Base-by-base conservation (phyloP, 2,113 vertebrate genomes). In the Origma solitaria region DNA sequence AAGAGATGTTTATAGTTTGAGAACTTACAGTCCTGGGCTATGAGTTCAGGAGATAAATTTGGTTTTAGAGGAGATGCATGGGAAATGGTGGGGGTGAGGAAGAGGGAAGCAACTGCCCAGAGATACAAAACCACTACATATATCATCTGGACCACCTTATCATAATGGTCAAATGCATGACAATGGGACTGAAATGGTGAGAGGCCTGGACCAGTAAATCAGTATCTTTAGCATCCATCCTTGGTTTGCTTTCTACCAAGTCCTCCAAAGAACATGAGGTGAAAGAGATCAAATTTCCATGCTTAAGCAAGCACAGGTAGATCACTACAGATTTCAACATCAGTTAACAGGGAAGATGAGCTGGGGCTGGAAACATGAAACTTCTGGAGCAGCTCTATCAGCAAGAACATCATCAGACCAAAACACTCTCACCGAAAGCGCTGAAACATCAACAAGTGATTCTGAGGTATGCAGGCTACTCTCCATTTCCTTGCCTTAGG, bases 301-400 rank as follows among this genome's bases (percentile, higher is more conserved):
- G 54, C 82, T 94, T 83, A 93, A 81, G 79, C 54, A 95, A 86
- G 82, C 79, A 80, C 68, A 73, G 64, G 82, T 92, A 88, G 91
- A 93, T 88, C 68, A 35, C 95, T 44, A 92, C 88, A 93, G 94
- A 90, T 88, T 93, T 94, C 90, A 93, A 93, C 90, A 92, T 40
- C 80, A 97, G 86, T 92, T 86, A 96, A 94, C 72, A 90, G 68
- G 79, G 64, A 94, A 93, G 80, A 90, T 60, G 92, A 96, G 94
- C 94, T 75, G 47, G 8, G 22, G 2, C 72, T 65, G 79, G 95
- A 90, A 97, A 95, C 70, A 28, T 53, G 92, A 96, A 66, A 64
- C 96, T 70, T 92, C 37, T 24, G 24, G 68, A 86, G 76, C 54
- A 54, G 71, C 75, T 49, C 13, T 57, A 70, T 57, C 84, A 72